Base-by-base conservation (phyloP, 2,888 invertebrate species). In the Eupsilia transversa region DNA sequence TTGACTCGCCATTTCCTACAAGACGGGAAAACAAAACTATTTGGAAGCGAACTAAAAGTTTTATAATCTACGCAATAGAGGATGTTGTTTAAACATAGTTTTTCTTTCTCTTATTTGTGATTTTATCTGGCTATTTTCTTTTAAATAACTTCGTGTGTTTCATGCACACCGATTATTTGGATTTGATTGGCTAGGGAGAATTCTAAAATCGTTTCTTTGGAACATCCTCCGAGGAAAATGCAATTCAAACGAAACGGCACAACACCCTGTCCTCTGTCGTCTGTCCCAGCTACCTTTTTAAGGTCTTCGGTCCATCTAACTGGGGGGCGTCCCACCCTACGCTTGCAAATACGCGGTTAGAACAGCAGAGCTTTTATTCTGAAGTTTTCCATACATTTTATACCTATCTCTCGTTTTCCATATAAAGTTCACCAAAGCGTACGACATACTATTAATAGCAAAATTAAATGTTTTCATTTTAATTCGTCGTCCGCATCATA, bases 401-500 rank as follows among this genome's bases (percentile, higher is more conserved):
- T 23, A 60, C 4, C 33, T 35, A 17, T 3, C n/a, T 57, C 38
- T 33, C 30, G 61, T 76, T 54, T 12, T n/a, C 23, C 46, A 49
- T 23, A 79, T 17, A 80, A 79, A 63, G 54, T 84, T 46, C 3
- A 57, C 61, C 41, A 69, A 43, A 38, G 54, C 30, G 27, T 46
- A 65, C 52, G 56, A 66, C 61, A 74, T 63, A 41, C 52, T 77
- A 92, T 92, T 92, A 90, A 91, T 91, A 91, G 91, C 89, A 87
- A 92, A 90, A 89, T 90, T 88, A 93, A 94, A 92, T 88, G 92
- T 91, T 92, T 92, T 88, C 87, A 70, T 94, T 94, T 94, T 94
- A 93, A 94, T 95, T 94, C 92, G 89, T 92, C 92, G 92, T 92
- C 89, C 89, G 87, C 90, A 89, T 92, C 89, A 92, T 95, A 93